Base-by-base conservation (phyloP, 2,888 invertebrate genomes). In the Mechanitis messenoides region DNA sequence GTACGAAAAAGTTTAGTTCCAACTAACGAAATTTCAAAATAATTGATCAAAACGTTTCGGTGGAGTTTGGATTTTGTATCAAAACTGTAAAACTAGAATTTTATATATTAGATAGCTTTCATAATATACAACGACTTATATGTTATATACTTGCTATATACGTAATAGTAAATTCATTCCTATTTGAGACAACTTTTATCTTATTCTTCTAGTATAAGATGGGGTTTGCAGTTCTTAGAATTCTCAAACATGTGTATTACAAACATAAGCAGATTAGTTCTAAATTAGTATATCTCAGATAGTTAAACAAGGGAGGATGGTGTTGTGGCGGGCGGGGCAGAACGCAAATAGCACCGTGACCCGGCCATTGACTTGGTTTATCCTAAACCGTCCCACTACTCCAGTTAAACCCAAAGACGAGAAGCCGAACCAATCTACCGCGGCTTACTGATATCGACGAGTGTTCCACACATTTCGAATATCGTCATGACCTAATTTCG, bases 351-450 rank as follows among this genome's bases (percentile, higher is more conserved):
- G 85, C 84, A 77, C 77, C 79, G 83, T 88, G 89, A 89, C 89
- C 89, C 90, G 90, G 90, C 87, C 90, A 81, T 89, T 89, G 90
- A 90, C 89, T 89, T 84, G 85, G 83, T 84, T 87, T 85, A 84
- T 87, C 88, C 89, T 89, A 87, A 90, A 85, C 88, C 87, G 89
- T 83, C 87, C 89, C 81, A 90, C 89, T 90, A 89, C 85, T 90
- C 89, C 82, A 89, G 78, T 86, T 90, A 81, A 80, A 76, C 72
- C 74, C 74, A 76, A 74, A 79, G 74, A 72, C 71, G 73, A 72
- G 70, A 69, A 74, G 68, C 69, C 70, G 68, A 71, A 56, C 69
- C 72, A 72, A 75, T 75, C 72, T 74, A 72, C 71, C 66, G 67
- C 69, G 67, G 62, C 62, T 62, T 60, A 60, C 64, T 65, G 55